These are phyloP conservation scores for Pseudomyrmex gracilis DNA, from an alignment of 1,140 invertebrate genomes.

Conservation along the genomic window DNA sequence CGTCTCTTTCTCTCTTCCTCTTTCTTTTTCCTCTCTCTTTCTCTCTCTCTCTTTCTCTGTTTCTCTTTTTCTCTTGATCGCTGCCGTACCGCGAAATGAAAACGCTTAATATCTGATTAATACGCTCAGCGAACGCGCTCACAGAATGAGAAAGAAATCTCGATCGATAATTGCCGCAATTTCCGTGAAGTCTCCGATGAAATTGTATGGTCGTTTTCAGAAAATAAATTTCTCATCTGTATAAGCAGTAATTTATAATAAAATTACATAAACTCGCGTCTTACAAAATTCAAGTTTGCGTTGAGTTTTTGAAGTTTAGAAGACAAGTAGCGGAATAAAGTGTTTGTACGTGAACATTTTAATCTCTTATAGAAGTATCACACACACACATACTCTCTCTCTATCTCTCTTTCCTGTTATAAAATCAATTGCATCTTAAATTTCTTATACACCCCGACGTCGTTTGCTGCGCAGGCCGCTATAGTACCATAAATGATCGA, in stretches of 20 bases:
- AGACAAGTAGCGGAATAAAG: not conserved
- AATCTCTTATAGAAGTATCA: constrained; percentile 19
- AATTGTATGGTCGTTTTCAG: not conserved
- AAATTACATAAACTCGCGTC: not conserved
- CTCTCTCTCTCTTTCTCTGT: no score
- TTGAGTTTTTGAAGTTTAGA: no score
- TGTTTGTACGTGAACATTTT: not conserved
- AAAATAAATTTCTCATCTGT: not conserved
- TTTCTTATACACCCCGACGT: constrained; percentile 38
- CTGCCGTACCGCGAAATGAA: constrained; percentile 64
- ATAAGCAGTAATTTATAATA: not conserved
- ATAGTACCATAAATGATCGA: constrained; percentile 53
- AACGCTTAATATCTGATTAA: constrained; percentile 51
- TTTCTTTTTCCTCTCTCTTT: no score
- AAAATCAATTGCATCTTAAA: constrained; percentile 54
- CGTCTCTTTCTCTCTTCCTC: constrained; percentile 46
- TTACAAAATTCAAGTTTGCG: not conserved
- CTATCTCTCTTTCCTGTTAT: not conserved
- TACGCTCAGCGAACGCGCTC: no score
- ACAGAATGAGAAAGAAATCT: constrained; percentile 13
- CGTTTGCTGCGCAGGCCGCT: constrained; percentile 28
- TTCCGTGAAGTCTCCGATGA: not conserved
- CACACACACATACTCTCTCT: no score
- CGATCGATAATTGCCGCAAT: not conserved
- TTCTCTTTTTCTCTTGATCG: constrained; percentile 56